Base-by-base conservation (phyloP, 2,888 invertebrate genomes). In the Tiliacea aurago region DNA sequence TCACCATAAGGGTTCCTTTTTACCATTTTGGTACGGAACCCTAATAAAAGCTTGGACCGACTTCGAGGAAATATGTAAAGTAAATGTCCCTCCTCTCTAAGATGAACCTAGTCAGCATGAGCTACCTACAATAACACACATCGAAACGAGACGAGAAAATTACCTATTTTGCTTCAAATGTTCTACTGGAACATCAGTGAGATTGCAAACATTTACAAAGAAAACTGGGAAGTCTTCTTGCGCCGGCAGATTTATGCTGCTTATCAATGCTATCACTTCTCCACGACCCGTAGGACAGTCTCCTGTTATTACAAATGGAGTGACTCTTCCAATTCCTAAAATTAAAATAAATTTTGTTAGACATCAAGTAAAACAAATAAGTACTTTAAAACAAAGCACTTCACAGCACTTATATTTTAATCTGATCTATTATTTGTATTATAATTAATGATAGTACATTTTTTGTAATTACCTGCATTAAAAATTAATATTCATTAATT, bases 201-300 rank as follows among this genome's bases (percentile, higher is more conserved):
- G 82, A 51, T 82, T 90, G 59, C 91, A 92, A 23, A 95, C 83
- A 80, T 94, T 95, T 9, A 95, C 88, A 83, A 95, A 95, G 62
- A 95, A 79, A 51, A 95, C 87, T 11, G 95, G 94, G 10, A 88
- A 69, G 78, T 96, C 96, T 80, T 96, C 95, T 58, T 88, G 84
- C 0, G 95, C 93, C 18, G 96, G 96, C 71, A 96, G 87, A 83
- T 94, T 93, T 67, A 79, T 84, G 69, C 89, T 93, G 78, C 94
- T 94, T 61, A 95, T 90, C 62, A 95, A 81, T 28, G 88, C 91
- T 69, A 95, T 91, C 28, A 94, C 79, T 86, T 94, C 92, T 37
- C 94, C 94, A 18, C 90, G 79, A 18, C 92, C 94, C 1, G 85
- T 10, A 4, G 93, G 90, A 37, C 4, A 37, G 0, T 92, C 90